Base-by-base conservation (phyloP, 37 sponge, comb jelly and placozoan species). In the Oopsacas minuta region DNA sequence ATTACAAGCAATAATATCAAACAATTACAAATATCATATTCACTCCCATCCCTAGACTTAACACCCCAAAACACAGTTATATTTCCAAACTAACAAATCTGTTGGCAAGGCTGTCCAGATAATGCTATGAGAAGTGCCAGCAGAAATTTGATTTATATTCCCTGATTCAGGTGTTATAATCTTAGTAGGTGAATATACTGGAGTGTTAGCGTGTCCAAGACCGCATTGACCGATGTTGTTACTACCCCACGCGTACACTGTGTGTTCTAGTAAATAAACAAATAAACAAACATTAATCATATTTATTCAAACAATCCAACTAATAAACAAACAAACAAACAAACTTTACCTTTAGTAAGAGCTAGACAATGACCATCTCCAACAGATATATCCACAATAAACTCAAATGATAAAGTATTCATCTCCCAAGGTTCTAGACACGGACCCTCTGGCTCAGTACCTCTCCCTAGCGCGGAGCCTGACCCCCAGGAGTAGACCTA, bases 141-240 rank as follows among this genome's bases (percentile, higher is more conserved):
- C 92, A 30, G 89, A 83, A 1, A 95, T 90, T 83, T 93, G 96
- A 75, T 95, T 90, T 17, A 93, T 83, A 22, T 87, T 88, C 10
- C 87, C 83, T 0, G 87, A 87, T 39, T 93, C 91, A 28, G 91
- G 83, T 23, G 89, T 90, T 35, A 49, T 37, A 0, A 95, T 90
- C 61, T 88, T 92, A 51, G 86, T 46, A 5, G 96, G 96, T 0
- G 53, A 88, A 20, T 38, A 39, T 1, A 95, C 89, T 17, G 88
- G 85, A 75, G 88, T 83, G 32, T 81, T 86, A 69, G 51, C 85
- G 83, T 89, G 89, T 10, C 93, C 96, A 81, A 88, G 91, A 5
- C 96, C 96, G 85, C 93, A 93, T 87, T 95, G 96, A 0, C 93
- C 93, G 87, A 90, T 91, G 75, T 87, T 88, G 87, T 95, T 95